Base-by-base conservation (phyloP, 2,797 vertebrate species). In the Hybognathus amarus region DNA sequence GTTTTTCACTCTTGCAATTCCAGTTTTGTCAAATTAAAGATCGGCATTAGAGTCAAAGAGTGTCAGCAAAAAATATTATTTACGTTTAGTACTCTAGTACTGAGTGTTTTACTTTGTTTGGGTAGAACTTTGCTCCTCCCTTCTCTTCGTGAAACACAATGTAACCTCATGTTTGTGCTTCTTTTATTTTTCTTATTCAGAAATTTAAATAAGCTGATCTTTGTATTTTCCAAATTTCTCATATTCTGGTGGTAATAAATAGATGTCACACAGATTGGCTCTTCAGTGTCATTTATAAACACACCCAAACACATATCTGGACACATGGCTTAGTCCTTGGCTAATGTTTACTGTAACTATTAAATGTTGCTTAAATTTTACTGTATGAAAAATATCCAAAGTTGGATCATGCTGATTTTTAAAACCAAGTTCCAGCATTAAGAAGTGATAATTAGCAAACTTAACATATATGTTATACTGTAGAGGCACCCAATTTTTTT, bases 151-250 rank as follows among this genome's bases (percentile, higher is more conserved):
- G 92, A 93, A 93, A 91, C 91, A 93, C 91, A 89, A 85, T 93
- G 93, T 94, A 94, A 94, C 90, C 90, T 93, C 91, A 93, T 93
- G 89, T 92, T 91, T 92, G 89, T 92, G 92, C 87, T 94, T 95
- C 91, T 93, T 94, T 94, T 92, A 92, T 94, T 94, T 90, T 95
- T 94, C 92, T 92, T 95, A 94, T 94, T 94, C 92, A 92, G 89
- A 93, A 93, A 82, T 94, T 93, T 93, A 93, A 94, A 94, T 94
- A 93, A 94, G 90, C 93, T 91, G 93, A 94, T 94, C 93, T 95
- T 95, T 95, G 94, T 95, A 95, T 94, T 95, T 94, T 95, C 93
- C 94, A 95, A 94, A 94, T 94, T 94, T 94, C 92, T 95, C 93
- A 94, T 95, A 93, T 93, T 93, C 94, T 92, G 92, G 93, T 95